A percentile compares a stretch with the other conserved stretches of the same genome.
Evolutionary conservation across 2,113 vertebrate genomes (phyloP).

Genomic region (Trachemys scripta): DNA sequence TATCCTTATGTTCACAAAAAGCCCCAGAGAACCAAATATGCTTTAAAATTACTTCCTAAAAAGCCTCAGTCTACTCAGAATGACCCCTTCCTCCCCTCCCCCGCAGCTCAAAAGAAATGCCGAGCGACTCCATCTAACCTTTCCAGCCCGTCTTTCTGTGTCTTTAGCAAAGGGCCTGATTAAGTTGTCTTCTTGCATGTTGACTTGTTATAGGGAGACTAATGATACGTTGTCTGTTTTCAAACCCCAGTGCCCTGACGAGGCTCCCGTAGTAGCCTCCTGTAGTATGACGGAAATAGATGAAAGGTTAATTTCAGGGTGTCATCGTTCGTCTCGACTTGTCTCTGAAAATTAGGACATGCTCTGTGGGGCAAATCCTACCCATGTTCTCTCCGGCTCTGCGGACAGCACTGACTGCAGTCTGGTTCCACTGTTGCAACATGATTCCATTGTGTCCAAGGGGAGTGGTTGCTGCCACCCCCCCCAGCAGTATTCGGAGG

Average conservation of each 20-base stretch:
- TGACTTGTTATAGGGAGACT: not conserved
- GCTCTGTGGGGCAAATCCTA: not conserved
- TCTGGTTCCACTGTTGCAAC: not conserved
- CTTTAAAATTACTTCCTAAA: not conserved
- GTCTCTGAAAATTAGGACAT: not conserved
- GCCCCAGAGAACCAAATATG: not conserved
- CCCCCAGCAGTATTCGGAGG: not conserved
- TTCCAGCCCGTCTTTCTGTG: not conserved
- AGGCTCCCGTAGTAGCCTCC: not conserved
- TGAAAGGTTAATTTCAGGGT: not conserved
- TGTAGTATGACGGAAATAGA: not conserved
- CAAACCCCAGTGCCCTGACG: not conserved
- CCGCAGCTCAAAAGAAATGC: not conserved
- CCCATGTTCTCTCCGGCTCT: not conserved
- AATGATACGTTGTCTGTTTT: not conserved
- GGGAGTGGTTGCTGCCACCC: not conserved
- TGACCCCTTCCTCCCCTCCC: not conserved
- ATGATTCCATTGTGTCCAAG: not conserved
- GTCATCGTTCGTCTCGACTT: not conserved
- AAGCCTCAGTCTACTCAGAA: not conserved
- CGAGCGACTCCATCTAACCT: not conserved
- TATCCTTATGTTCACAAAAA: accelerated
- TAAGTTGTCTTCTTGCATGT: not conserved
- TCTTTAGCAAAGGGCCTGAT: not conserved
- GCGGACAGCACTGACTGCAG: not conserved